phyloP scores from a whole-genome alignment of 2,113 vertebrate genomes.

The Phyllopteryx taeniolatus region DNA sequence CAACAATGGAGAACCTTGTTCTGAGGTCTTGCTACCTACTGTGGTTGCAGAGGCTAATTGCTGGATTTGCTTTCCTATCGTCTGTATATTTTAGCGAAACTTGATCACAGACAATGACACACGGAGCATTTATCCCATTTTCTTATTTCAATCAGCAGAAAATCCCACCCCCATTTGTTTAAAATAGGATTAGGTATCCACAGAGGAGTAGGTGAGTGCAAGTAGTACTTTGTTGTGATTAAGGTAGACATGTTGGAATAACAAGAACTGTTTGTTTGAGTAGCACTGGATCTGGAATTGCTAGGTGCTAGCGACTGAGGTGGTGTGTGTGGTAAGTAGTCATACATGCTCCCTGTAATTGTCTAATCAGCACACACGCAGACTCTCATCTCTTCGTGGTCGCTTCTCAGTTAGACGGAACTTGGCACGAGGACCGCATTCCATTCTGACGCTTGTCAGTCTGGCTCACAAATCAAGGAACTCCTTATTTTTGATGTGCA shows the following conservation, averaged over 20 bases:
- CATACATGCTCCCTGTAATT: conserved; percentile 69
- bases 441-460: conserved; percentile 8
- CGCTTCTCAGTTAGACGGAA: conserved; percentile 22
- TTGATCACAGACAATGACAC: conserved; percentile 38
- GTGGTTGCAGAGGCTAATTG: conserved; percentile 30
- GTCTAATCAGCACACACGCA: conserved; percentile 53
- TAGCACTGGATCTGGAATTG: conserved; percentile 42
- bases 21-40: conserved; percentile 16
- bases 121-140: conserved; percentile 46
- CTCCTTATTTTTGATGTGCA: conserved; percentile 35
- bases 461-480: conserved; percentile 27
- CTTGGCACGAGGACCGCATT: conserved; percentile 29
- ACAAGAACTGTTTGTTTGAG: conserved; percentile 58
- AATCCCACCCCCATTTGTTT: conserved; percentile 43
- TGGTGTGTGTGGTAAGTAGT: conserved; percentile 47
- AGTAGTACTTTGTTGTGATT: conserved; percentile 57
- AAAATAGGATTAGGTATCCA: conserved; percentile 60
- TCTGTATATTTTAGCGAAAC: conserved; percentile 60
- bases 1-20: neutral
- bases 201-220: conserved; percentile 30
- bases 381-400: neutral
- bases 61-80: conserved; percentile 42
- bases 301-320: conserved; percentile 42
- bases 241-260: conserved; percentile 44
- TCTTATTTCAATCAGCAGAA: conserved; percentile 34